These are phyloP conservation scores for Hyperopisus bebe DNA, from an alignment of 2,113 vertebrate genomes.

Conservation along the genomic window DNA sequence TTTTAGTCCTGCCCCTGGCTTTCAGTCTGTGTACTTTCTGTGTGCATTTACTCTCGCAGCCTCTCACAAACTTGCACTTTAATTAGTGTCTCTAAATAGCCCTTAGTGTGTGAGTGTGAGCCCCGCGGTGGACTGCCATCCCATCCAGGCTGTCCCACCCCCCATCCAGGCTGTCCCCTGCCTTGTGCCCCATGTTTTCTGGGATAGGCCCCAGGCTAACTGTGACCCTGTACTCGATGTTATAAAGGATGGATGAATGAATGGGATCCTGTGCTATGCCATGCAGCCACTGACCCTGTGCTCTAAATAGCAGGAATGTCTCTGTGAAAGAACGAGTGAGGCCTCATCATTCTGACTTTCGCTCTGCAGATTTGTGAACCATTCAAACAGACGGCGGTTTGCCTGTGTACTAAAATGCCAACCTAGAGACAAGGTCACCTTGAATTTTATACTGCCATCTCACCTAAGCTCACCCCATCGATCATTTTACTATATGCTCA, in stretches of 20 bases:
- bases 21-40: background rate
- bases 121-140: background rate
- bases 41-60: background rate
- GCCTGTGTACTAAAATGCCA: background rate
- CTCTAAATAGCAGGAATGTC: background rate
- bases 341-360: background rate
- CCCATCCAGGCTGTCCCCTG: background rate
- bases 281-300: background rate
- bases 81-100: background rate
- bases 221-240: background rate
- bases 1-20: background rate
- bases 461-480: background rate
- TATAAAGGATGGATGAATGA: background rate
- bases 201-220: background rate
- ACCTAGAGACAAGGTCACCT: background rate
- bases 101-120: background rate
- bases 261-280: background rate
- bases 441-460: background rate
- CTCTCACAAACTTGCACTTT: background rate
- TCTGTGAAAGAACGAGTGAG: background rate
- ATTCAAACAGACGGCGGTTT: background rate
- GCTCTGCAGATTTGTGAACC: background rate
- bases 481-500: background rate
- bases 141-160: background rate
- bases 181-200: background rate